phyloP scores from a whole-genome alignment of 2,888 invertebrate genomes.

The Eristalinus aeneus region DNA sequence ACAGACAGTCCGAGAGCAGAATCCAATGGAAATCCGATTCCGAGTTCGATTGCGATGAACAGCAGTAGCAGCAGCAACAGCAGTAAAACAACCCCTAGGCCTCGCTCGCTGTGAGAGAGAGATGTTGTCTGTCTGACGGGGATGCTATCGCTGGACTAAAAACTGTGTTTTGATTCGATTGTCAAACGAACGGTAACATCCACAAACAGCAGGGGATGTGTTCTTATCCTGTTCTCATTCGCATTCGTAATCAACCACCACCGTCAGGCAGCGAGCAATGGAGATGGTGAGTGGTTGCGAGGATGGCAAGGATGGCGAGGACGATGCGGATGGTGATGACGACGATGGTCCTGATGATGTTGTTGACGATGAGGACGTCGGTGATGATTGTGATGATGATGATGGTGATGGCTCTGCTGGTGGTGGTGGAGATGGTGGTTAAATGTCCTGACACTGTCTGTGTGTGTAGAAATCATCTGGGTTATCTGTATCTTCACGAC shows the following conservation, averaged over 20 bases:
- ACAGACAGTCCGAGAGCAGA: constrained; percentile 54
- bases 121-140: constrained; percentile 79
- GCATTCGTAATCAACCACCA: constrained; percentile 67
- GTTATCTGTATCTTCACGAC: constrained; percentile 55
- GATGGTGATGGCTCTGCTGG: neutral
- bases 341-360: constrained; percentile 23
- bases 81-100: constrained; percentile 55
- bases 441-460: constrained; percentile 72
- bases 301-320: neutral
- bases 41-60: neutral
- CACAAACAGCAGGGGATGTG: constrained; percentile 77
- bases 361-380: constrained; percentile 35
- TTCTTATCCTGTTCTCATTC: constrained; percentile 66
- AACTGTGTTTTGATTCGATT: constrained; percentile 76
- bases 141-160: constrained; percentile 79
- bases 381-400: neutral
- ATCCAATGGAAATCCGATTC: constrained; percentile 58
- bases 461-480: constrained; percentile 69
- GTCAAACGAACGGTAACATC: constrained; percentile 74
- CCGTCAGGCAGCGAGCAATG: constrained; percentile 16
- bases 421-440: constrained; percentile 53
- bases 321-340: neutral
- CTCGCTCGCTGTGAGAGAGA: constrained; percentile 40
- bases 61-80: constrained; percentile 5
- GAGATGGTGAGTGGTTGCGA: neutral